These are phyloP conservation scores for Drosophila novamexicana DNA, from an alignment of 1,140 invertebrate genomes.

Conservation along the genomic window DNA sequence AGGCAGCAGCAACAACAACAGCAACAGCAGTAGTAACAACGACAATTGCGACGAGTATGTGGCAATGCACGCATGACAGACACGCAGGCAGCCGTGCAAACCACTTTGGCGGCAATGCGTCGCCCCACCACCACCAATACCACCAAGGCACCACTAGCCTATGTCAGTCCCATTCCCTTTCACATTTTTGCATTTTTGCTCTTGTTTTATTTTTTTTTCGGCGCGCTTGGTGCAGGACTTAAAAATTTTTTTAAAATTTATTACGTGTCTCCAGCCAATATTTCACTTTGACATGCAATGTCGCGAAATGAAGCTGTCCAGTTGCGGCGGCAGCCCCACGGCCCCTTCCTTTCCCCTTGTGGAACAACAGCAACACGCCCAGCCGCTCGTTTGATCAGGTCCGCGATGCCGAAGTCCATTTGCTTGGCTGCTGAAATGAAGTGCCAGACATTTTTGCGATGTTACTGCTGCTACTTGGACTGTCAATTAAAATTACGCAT, in stretches of 20 bases:
- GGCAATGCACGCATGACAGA: slow-evolving; percentile 79
- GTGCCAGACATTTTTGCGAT: slow-evolving; percentile 46
- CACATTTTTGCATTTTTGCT: slow-evolving; percentile 28
- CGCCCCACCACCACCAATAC: background rate
- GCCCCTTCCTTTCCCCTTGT: background rate
- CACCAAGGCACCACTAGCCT: background rate
- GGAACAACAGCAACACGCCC: background rate
- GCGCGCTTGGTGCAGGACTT: slow-evolving; percentile 52
- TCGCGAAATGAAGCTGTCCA: slow-evolving; percentile 84
- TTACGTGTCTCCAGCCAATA: slow-evolving; percentile 84
- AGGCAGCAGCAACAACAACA: slow-evolving; percentile 15
- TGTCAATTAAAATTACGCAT: slow-evolving; percentile 76
- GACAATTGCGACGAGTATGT: slow-evolving; percentile 61
- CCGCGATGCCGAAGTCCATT: slow-evolving; percentile 57
- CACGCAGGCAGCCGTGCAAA: slow-evolving; percentile 79
- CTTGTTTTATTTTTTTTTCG: slow-evolving; percentile 1
- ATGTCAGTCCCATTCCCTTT: slow-evolving; percentile 26
- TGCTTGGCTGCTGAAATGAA: slow-evolving; percentile 59
- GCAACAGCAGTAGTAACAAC: slow-evolving; percentile 11
- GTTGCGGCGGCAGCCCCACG: slow-evolving; percentile 47
- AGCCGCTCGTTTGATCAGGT: slow-evolving; percentile 30
- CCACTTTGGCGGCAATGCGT: slow-evolving; percentile 78
- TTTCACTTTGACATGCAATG: slow-evolving; percentile 84
- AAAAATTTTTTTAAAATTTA: slow-evolving; percentile 83
- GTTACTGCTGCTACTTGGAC: slow-evolving; percentile 49